A percentile compares a stretch with the other conserved stretches of the same genome.
phyloP scores from a whole-genome alignment of 2,113 vertebrate species.

The Peromyscus polionotus region DNA sequence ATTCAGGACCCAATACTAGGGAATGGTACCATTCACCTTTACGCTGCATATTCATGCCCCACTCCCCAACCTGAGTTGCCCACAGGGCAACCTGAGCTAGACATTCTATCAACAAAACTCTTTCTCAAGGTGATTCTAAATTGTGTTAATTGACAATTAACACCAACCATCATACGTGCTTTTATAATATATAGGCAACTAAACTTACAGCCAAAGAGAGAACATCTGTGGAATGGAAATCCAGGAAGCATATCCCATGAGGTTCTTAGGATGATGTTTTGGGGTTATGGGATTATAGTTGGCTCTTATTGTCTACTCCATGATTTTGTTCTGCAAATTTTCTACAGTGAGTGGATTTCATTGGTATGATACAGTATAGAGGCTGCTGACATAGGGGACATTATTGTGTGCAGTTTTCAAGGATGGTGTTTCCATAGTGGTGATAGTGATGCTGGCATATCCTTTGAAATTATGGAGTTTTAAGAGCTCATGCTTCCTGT shows the following conservation, averaged over 20 bases:
- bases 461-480: constrained; percentile 36
- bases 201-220: neutral
- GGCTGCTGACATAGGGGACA: neutral
- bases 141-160: neutral
- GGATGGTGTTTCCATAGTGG: neutral
- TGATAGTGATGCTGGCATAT: neutral
- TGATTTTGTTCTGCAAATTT: neutral
- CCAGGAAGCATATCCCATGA: neutral
- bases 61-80: neutral
- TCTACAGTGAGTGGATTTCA: neutral
- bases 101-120: no score
- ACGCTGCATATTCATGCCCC: neutral
- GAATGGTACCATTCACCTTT: neutral
- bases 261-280: neutral
- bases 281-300: neutral
- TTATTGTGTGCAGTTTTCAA: neutral
- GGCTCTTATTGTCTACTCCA: neutral
- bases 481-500: constrained; percentile 46
- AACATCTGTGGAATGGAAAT: neutral
- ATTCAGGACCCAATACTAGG: no score
- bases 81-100: neutral
- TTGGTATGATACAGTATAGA: neutral
- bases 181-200: neutral
- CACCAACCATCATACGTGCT: neutral
- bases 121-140: neutral